A percentile compares a stretch with the other conserved stretches of the same genome.
These are phyloP conservation scores for Cairina moschata DNA, from an alignment of 2,113 vertebrate genomes.

Conservation along the genomic window DNA sequence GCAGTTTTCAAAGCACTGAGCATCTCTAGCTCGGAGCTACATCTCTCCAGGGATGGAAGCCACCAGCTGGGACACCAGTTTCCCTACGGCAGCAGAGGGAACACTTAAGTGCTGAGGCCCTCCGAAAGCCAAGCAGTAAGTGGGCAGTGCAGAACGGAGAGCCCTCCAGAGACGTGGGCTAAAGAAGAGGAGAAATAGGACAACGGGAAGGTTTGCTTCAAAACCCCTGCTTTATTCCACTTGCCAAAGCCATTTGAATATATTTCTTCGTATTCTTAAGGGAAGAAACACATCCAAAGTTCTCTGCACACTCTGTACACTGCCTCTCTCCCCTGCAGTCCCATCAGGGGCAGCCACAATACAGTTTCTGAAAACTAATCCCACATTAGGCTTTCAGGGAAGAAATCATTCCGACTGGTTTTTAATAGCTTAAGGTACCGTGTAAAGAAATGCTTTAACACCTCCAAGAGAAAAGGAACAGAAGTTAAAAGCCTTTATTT, in stretches of 20 bases:
- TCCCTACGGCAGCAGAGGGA: background rate
- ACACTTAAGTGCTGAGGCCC: background rate
- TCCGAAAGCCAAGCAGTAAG: background rate
- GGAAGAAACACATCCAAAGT: background rate
- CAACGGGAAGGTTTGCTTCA: background rate
- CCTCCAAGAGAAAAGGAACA: background rate
- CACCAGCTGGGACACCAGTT: background rate
- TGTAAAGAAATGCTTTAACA: background rate
- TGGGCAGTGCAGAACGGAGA: background rate
- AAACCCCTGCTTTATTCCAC: background rate
- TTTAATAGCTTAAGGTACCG: background rate
- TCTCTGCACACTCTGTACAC: background rate
- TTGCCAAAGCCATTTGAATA: background rate
- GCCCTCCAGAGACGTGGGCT: background rate
- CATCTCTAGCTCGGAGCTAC: background rate
- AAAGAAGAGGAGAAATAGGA: background rate
- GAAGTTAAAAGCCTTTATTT: background rate
- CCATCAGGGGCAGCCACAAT: background rate
- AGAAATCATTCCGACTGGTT: background rate
- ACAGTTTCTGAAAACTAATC: background rate
- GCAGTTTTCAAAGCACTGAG: background rate
- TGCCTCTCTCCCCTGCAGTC: background rate
- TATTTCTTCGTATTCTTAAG: background rate
- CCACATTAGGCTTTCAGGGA: background rate
- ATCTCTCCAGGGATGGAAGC: background rate